Conservation (phyloP, 2,113 vertebrate genomes). For the Setophaga kirtlandii region DNA sequence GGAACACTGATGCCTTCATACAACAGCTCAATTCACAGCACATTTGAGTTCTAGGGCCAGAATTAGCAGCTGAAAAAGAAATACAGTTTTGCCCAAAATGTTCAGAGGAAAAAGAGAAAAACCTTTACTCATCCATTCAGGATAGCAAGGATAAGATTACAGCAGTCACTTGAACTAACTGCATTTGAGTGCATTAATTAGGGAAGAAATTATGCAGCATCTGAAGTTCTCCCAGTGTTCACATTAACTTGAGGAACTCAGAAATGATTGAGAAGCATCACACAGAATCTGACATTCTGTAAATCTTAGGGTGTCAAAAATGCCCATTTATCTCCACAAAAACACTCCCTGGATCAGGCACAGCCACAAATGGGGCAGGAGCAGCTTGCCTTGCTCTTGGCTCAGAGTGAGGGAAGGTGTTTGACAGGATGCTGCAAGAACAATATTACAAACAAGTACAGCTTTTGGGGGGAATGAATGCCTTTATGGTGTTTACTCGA, state of each 20-base stretch:
- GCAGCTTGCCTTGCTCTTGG: not conserved
- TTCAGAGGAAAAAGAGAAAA: not conserved
- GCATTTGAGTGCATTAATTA: rapidly evolving
- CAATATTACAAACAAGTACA: not conserved
- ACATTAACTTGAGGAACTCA: not conserved
- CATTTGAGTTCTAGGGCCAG: not conserved
- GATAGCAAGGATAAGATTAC: not conserved
- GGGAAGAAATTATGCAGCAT: not conserved
- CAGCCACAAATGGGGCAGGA: rapidly evolving
- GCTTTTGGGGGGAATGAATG: not conserved
- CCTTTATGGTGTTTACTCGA: not conserved
- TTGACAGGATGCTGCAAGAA: not conserved
- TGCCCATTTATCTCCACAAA: not conserved
- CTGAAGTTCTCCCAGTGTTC: not conserved
- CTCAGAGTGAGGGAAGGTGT: rapidly evolving
- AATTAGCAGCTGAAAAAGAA: not conserved
- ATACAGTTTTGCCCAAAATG: not conserved
- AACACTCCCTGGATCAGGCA: rapidly evolving
- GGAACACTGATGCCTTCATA: not conserved
- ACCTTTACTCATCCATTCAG: not conserved
- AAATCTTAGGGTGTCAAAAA: not conserved
- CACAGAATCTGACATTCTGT: not conserved
- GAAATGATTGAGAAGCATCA: rapidly evolving
- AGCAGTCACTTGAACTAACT: not conserved
- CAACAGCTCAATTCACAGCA: not conserved